Conservation (phyloP, 2,113 vertebrate species). For the Gyps fulvus region DNA sequence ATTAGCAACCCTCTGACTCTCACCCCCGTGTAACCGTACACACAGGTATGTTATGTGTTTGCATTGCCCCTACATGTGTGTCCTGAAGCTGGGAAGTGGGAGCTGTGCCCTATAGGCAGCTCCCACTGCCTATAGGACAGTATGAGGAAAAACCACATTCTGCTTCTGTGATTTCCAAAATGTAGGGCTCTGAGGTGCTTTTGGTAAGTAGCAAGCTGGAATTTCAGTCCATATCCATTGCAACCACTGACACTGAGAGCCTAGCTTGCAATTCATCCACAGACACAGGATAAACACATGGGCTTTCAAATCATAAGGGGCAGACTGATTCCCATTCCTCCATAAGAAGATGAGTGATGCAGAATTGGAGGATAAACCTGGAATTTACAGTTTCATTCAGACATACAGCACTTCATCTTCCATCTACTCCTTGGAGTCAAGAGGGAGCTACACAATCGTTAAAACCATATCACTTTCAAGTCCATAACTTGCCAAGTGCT, state of each 20-base stretch:
- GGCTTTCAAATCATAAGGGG: background rate
- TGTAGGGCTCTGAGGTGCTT: background rate
- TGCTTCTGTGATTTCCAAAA: background rate
- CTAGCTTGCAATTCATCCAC: background rate
- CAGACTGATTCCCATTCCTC: background rate
- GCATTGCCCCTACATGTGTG: background rate
- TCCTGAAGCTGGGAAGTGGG: background rate
- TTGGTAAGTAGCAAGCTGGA: background rate
- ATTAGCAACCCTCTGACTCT: background rate
- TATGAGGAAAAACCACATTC: background rate
- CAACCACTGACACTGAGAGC: background rate
- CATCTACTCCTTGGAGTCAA: background rate
- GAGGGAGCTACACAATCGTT: background rate
- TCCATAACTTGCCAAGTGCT: background rate
- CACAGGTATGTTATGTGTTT: background rate
- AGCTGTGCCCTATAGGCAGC: background rate
- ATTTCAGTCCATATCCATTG: background rate
- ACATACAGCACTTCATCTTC: background rate
- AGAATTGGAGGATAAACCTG: background rate
- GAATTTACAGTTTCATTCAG: background rate
- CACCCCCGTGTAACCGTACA: rapidly evolving
- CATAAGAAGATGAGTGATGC: background rate
- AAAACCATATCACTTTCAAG: background rate
- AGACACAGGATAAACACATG: background rate
- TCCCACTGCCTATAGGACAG: background rate